Conservation (phyloP, 1,140 invertebrate genomes). For the Drosophila watanabei region DNA sequence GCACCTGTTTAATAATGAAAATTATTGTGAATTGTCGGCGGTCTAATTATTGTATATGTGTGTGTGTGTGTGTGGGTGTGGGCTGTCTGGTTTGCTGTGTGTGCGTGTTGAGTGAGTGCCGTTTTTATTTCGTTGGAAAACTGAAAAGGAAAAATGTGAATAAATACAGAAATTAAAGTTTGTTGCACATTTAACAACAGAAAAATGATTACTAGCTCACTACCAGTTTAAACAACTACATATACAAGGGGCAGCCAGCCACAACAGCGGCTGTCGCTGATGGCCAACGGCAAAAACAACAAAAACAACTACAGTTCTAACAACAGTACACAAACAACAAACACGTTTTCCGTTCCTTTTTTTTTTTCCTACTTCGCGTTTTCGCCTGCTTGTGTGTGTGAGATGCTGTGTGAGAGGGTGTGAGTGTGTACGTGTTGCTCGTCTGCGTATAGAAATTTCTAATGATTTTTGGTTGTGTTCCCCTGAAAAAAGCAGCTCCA, state of each 20-base stretch:
- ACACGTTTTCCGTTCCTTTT: conserved; percentile 44
- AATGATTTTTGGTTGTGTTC: conserved; percentile 49
- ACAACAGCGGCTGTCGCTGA: conserved; percentile 37
- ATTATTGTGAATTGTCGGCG: conserved; percentile 45
- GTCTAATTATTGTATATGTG: conserved; percentile 30
- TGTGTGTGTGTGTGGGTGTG: conserved; percentile 13
- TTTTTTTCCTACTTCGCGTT: conserved; percentile 18
- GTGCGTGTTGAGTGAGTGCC: conserved; percentile 21
- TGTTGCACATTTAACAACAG: conserved; percentile 20
- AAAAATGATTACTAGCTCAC: conserved; percentile 41
- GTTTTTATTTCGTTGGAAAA: conserved; percentile 34
- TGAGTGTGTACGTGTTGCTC: conserved; percentile 51
- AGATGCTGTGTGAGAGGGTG: conserved; percentile 23
- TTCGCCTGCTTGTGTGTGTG: conserved; percentile 44
- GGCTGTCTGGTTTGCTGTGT: conserved; percentile 3
- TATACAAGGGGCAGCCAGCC: conserved; percentile 2
- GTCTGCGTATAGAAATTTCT: conserved; percentile 50
- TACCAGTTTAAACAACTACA: conserved; percentile 66
- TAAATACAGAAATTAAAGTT: conserved; percentile 29
- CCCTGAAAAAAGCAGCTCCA: conserved; percentile 36
- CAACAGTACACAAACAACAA: conserved; percentile 43
- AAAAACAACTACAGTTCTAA: conserved; percentile 73
- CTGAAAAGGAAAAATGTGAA: conserved; percentile 50
- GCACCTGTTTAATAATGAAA: conserved; percentile 53
- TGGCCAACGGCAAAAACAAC: conserved; percentile 22